Evolutionary conservation across 1,140 invertebrate genomes (phyloP), one percentile per base, ranked within the genome.

Genomic region (Dreissena rostriformis): DNA sequence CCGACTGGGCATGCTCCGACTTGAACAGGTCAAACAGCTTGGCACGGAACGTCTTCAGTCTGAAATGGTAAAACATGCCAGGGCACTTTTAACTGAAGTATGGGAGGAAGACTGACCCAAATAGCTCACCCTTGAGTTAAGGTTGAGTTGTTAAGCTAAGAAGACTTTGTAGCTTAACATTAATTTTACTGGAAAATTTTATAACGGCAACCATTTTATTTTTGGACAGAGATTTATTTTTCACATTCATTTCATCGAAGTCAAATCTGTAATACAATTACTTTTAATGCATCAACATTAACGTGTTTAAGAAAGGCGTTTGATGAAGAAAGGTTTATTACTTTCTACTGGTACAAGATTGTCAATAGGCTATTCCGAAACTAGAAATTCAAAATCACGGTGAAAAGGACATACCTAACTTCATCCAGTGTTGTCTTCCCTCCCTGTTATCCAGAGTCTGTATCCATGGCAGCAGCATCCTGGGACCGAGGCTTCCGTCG

Each of bases 1-100:
- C 87, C 17, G 93, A 94, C 87, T 94, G 93, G n/a, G 92, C 90
- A 86, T 92, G 92, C 67, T 92, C 90, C 28, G 90, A 86, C 79
- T 94, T 92, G 88, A 94, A 95, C 66, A 94, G 77, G 77, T 94
- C 91, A 71, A 92, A 92, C 68, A 95, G 82, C 1, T 92, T 90
- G 17, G 91, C 81, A 71, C 92, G 87, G 90, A 95, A 95, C 6
- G 75, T 86, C 79, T 92, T 92, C 81, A 93, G 80, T 80, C 92
- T 93, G 86, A 49, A 85, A 88, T 72, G 79, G 65, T 85, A 71
- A 76, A 65, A 78, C n/a, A 22, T 17, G 73, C 49, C 65, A 17
- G 52, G 70, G 52, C 5, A 63, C 14, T 57, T 24, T 76, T 39
- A 76, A n/a, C 24, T 24, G 2, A 63, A 4, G 61, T 63, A 63